Conservation (phyloP, 2,797 vertebrate species). For the Falco biarmicus region DNA sequence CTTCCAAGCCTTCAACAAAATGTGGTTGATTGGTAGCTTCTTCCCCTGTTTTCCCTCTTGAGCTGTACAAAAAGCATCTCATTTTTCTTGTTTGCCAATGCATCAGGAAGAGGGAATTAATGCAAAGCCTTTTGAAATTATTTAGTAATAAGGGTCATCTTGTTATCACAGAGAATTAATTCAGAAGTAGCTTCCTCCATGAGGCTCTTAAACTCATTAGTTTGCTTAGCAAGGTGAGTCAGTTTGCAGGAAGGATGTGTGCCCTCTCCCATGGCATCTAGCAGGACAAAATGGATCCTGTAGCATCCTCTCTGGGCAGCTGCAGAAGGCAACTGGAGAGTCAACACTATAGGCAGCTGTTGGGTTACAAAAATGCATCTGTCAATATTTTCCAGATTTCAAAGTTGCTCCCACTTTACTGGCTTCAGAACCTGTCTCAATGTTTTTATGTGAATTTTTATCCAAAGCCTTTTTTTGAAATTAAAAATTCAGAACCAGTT, state of each 20-base stretch:
- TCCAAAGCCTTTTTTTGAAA: not conserved
- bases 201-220: not conserved
- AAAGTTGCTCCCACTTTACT: not conserved
- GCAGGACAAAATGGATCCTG: rapidly evolving
- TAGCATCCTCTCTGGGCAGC: not conserved
- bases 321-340: not conserved
- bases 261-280: not conserved
- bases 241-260: not conserved
- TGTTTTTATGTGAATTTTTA: not conserved
- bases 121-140: not conserved
- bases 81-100: not conserved
- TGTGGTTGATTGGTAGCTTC: not conserved
- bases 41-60: not conserved
- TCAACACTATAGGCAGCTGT: not conserved
- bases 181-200: not conserved
- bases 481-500: not conserved
- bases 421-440: not conserved
- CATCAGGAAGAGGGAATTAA: not conserved
- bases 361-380: not conserved
- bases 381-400: not conserved
- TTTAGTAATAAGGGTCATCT: not conserved
- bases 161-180: not conserved
- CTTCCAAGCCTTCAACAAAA: not conserved
- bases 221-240: not conserved
- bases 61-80: not conserved